Evolutionary conservation across 1,140 invertebrate species (phyloP), one percentile per base, ranked within the genome.

Genomic region (Cotesia vestalis): DNA sequence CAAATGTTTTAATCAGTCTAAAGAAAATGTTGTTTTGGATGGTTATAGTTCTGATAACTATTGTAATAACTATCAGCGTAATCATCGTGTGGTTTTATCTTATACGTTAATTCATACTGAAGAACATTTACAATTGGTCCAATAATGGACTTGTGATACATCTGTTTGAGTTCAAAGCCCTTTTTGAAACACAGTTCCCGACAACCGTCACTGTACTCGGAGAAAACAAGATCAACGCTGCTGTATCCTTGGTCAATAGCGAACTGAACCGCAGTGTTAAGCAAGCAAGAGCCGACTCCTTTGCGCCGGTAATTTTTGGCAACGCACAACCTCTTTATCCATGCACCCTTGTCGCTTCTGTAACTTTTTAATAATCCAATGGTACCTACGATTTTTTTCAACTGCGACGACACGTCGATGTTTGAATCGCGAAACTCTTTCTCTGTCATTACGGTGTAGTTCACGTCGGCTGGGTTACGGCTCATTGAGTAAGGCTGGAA

Each of bases 311-410:
- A 89, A 60, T 79, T 63, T 59, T 84, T 73, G 9, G 82, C 80
- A 11, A 90, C 88, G 46, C 84, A 87, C 59, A 90, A 80, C 64
- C 88, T 81, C 38, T 88, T 84, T 8, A 90, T 83, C 88, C 88
- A 90, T 2, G 88, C 88, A 61, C 82, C 85, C 72, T 85, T 85
- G n/a, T 84, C 83, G 12, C 80, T 76, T 38, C 79, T 82, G 46
- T 81, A 76, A 75, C 85, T 87, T 71, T 86, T 85, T 12, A 79
- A 80, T 1, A 89, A 76, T 4, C 81, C 87, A 53, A 88, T 71
- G 0, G 85, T 87, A 3, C 88, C 88, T 38, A 90, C 83, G 71
- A 89, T 84, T 73, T 78, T 86, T 69, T 79, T 87, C 4, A 69
- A 62, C 40, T 81, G 77, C 0, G 69, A 78, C 1, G 79, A 82